Base-by-base conservation (phyloP, 2,888 invertebrate species). In the Amphipoea oculea region DNA sequence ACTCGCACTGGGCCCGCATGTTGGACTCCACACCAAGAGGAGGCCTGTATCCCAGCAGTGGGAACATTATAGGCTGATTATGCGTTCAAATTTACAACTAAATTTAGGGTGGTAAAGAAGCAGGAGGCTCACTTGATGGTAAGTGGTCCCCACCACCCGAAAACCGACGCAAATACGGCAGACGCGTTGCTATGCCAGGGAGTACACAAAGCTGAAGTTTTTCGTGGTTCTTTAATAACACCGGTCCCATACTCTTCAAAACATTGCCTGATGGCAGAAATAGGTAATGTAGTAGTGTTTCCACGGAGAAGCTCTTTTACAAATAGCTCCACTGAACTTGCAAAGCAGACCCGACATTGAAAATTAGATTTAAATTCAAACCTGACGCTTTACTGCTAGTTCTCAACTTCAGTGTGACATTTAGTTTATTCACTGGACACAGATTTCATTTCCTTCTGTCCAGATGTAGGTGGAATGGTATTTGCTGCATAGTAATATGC, bases 381-480 rank as follows among this genome's bases (percentile, higher is more conserved):
- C 65, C 23, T 20, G 12, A 69, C 62, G 42, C 72, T 82, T 76
- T 45, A 71, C 9, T 65, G 67, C 42, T 23, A 68, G 70, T 76
- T 79, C 29, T 73, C 60, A 73, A 82, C 72, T 72, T 72, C 48
- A 73, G 14, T 67, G 45, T 68, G 76, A 62, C 79, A 63, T 54
- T 76, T 70, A 60, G 73, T 71, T 76, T 68, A 70, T 71, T 76
- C 71, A 73, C 42, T 76, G 60, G 23, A 65, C 40, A 65, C 42
- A 76, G 79, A 83, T 73, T 83, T 73, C 65, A 85, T 86, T 86
- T 86, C 86, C 86, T 71, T 9, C 76, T 79, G 84, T 86, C 84
- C 73, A 72, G 62, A 68, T 83, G 65, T 70, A 69, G 65, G 48
- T 66, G 45, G 23, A 66, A 70, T 72, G 62, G 65, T 68, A 72